Base-by-base conservation (phyloP, 2,888 invertebrate species). In the Ichneumon xanthorius region DNA sequence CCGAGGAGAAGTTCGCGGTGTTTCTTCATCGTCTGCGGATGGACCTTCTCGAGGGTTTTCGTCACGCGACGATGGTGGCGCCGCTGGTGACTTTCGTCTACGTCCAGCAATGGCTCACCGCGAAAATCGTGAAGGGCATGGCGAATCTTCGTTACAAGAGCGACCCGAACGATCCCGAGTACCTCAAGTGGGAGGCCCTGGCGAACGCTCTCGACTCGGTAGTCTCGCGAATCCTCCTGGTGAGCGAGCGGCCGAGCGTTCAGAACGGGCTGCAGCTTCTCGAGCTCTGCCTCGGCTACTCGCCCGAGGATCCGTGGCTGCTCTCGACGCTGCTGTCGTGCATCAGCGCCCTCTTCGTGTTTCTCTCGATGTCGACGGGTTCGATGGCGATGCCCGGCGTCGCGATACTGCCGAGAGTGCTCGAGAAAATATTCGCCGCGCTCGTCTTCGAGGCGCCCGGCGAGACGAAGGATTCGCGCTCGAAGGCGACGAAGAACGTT, bases 281-380 rank as follows among this genome's bases (percentile, higher is more conserved):
- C 81, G 97, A 97, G 93, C 95, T 97, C 88, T 98, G 98, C 92
- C 95, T 98, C 79, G 95, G 95, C 45, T 96, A 97, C 91, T 95
- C 96, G 82, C 97, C 97, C 0, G 95, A 95, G 79, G 97, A 98
- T 94, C 97, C 98, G 1, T 95, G 97, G 86, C 95, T 98, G 75
- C 94, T 97, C 33, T 98, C 98, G 0, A 96, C 97, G 72, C 94
- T 98, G 80, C 94, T 99, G n/a, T 98, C 98, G 0, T 98, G 98
- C 94, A 97, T 99, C 88, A 99, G 98, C 1, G 97, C 98, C 0
- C 95, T 99, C 2, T 98, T 98, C 93, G 97, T 98, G 40, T 98
- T 98, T 94, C 95, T 99, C 30, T 97, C 97, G 91, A 97, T 98
- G 96, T 97, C 97, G 0, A 97, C 97, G 55, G 97, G 97, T 89